Evolutionary conservation across 2,797 vertebrate genomes (phyloP).

Genomic region (Harpagifer antarcticus): DNA sequence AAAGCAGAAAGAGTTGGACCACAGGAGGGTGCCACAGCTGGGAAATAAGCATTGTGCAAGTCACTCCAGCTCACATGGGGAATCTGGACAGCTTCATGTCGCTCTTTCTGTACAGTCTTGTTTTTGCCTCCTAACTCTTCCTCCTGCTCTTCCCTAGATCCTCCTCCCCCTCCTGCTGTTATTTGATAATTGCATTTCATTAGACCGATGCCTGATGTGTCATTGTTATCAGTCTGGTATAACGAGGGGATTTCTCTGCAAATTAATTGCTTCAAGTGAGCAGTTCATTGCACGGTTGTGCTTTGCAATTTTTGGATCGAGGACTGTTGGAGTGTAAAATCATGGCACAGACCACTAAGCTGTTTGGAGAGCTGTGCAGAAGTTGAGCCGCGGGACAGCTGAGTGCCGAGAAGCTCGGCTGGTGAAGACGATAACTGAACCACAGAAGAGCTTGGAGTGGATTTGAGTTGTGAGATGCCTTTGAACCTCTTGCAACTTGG

Average conservation of each 20-base stretch:
- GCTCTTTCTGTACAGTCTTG: conserved; percentile 25
- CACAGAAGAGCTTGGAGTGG: conserved; percentile 59
- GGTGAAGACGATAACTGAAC: conserved; percentile 53
- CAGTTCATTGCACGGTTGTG: not conserved
- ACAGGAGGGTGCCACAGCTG: conserved; percentile 56
- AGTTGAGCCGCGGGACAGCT: conserved; percentile 32
- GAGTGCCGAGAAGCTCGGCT: conserved; percentile 38
- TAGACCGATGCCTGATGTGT: conserved; percentile 22
- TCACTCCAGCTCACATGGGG: conserved; percentile 28
- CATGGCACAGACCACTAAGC: conserved; percentile 41
- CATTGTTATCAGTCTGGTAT: conserved; percentile 31
- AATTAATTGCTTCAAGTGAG: conserved; percentile 10
- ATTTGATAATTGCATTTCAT: conserved; percentile 29
- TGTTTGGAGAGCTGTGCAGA: conserved; percentile 40
- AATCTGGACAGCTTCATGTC: conserved; percentile 23
- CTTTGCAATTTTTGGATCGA: conserved; percentile 31
- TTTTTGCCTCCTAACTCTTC: conserved; percentile 26
- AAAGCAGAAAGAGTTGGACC: conserved; percentile 22
- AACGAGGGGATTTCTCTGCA: conserved; percentile 25
- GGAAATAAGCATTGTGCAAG: conserved; percentile 31
- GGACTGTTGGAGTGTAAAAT: conserved; percentile 29
- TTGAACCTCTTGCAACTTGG: conserved; percentile 66
- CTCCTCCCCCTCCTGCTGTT: conserved; percentile 31
- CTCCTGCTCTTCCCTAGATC: not conserved
- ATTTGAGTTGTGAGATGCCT: conserved; percentile 59